Percentiles rank a stretch among this genome's conserved stretches.
Evolutionary conservation across 2,113 vertebrate species (phyloP).

Genomic region (Tragelaphus imberbis): DNA sequence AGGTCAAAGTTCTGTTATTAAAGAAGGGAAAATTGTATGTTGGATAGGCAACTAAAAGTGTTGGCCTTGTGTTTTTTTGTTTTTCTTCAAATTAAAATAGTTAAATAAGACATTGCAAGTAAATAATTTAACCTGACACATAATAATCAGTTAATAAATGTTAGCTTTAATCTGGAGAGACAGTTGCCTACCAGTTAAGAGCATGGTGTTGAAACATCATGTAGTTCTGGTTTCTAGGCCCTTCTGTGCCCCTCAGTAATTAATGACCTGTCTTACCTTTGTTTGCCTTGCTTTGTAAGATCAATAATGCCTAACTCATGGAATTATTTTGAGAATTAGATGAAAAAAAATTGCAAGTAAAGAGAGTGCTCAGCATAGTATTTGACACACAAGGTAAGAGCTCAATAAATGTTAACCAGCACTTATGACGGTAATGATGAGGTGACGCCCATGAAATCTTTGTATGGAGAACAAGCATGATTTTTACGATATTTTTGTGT

Average conservation of each 20-base stretch:
- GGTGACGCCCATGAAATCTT: neutral
- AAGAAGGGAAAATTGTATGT: neutral
- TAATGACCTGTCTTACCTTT: neutral
- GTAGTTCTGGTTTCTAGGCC: neutral
- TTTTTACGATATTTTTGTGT: neutral
- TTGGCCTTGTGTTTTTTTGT: neutral
- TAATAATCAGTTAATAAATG: conserved; percentile 23
- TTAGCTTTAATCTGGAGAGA: conserved; percentile 1
- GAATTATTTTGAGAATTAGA: neutral
- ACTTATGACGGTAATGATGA: too few relatives aligned
- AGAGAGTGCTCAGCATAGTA: neutral
- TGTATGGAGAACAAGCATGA: neutral
- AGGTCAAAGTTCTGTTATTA: neutral
- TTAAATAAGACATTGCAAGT: conserved; percentile 1
- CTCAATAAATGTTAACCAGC: neutral
- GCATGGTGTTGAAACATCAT: neutral
- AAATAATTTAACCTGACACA: conserved; percentile 16
- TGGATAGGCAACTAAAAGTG: neutral
- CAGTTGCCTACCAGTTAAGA: neutral
- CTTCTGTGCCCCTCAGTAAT: neutral
- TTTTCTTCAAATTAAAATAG: neutral
- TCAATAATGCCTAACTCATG: neutral
- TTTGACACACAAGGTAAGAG: neutral
- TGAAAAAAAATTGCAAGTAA: neutral
- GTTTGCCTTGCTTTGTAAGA: neutral